Conservation (phyloP, 2,888 invertebrate species). For the Tachina grossa region DNA sequence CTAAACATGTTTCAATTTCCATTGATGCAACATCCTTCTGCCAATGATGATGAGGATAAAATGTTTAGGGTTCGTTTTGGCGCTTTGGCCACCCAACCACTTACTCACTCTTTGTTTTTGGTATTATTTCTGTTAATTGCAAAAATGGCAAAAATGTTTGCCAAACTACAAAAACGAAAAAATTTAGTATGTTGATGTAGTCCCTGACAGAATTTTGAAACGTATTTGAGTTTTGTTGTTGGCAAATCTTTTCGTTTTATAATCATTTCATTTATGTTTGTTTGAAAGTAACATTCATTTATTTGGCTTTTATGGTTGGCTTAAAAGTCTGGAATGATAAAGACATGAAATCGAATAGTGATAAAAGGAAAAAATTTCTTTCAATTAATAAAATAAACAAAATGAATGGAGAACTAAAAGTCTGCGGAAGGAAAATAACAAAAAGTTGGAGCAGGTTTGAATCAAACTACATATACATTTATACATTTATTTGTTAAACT, state of each 20-base stretch:
- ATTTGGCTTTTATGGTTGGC: conserved; percentile 49
- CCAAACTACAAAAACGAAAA: conserved; percentile 44
- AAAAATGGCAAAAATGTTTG: conserved; percentile 70
- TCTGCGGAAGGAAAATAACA: not conserved
- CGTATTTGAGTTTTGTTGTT: conserved; percentile 56
- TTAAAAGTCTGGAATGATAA: conserved; percentile 36
- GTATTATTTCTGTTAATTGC: conserved; percentile 70
- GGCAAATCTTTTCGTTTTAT: conserved; percentile 65
- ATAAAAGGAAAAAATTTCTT: conserved; percentile 42
- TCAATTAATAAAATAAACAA: conserved; percentile 63
- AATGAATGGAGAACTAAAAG: conserved; percentile 2
- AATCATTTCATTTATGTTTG: conserved; percentile 67
- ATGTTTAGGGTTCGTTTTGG: conserved; percentile 34
- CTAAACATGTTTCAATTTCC: conserved; percentile 63
- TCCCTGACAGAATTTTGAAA: conserved; percentile 61
- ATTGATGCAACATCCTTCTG: conserved; percentile 32
- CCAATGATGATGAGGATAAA: conserved; percentile 30
- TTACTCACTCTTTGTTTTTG: conserved; percentile 18
- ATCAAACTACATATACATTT: too few species aligned
- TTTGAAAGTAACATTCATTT: conserved; percentile 54
- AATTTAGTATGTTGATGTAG: conserved; percentile 45
- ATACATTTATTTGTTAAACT: too few species aligned
- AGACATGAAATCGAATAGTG: conserved; percentile 39
- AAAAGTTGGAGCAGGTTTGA: not conserved
- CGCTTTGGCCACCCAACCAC: conserved; percentile 2